phyloP scores from a whole-genome alignment of 2,888 invertebrate species.

The Sericinus montela region DNA sequence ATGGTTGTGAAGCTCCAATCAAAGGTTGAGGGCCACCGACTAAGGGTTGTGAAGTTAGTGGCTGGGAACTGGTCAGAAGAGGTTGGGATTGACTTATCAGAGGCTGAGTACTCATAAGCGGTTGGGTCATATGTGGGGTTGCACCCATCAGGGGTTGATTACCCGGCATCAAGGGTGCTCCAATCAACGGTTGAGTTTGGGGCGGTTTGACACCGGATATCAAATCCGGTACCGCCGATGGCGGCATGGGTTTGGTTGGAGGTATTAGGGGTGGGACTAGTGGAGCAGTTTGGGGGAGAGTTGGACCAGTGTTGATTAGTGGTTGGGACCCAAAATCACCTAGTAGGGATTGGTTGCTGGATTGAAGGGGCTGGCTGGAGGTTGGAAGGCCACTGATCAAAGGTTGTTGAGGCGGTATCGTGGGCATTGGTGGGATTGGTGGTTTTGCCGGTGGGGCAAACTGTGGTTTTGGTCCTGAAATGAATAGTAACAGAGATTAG shows the following conservation, averaged over 20 bases:
- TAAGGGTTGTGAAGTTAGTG: conserved; percentile 26
- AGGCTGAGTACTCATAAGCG: conserved; percentile 37
- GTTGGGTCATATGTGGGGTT: conserved; percentile 21
- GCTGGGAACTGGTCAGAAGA: conserved; percentile 19
- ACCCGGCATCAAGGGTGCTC: conserved; percentile 22
- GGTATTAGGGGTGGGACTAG: conserved; percentile 22
- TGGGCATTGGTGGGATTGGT: conserved; percentile 59
- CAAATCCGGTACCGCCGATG: conserved; percentile 49
- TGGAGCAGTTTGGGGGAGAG: conserved; percentile 1
- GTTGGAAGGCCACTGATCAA: conserved; percentile 32
- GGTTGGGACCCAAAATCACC: conserved; percentile 41
- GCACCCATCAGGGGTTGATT: conserved; percentile 45
- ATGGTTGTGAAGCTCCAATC: conserved; percentile 4
- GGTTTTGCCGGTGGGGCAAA: conserved; percentile 61
- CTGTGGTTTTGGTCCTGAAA: conserved; percentile 42
- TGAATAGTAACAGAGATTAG: no score
- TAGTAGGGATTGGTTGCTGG: conserved; percentile 37
- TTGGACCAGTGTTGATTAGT: conserved; percentile 22
- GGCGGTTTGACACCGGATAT: conserved; percentile 57
- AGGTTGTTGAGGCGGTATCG: conserved; percentile 38
- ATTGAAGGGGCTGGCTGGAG: conserved; percentile 21
- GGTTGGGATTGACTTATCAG: conserved; percentile 30
- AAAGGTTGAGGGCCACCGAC: conserved; percentile 21
- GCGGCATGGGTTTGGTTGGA: conserved; percentile 37
- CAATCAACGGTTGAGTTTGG: conserved; percentile 29